phyloP scores from a whole-genome alignment of 2,797 vertebrate genomes.

The Centropyge bicolor region DNA sequence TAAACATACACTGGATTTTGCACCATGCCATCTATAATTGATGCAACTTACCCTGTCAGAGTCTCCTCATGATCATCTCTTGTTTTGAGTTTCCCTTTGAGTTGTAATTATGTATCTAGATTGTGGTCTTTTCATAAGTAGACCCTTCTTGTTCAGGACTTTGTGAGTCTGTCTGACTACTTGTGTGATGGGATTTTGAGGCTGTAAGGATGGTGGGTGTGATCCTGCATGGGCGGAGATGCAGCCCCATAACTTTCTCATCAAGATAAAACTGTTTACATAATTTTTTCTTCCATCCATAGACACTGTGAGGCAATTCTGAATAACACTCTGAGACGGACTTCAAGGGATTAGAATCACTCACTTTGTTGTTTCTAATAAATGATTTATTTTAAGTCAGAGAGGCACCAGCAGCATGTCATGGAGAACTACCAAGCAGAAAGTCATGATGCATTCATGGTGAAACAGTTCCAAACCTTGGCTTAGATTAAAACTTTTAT shows the following conservation, averaged over 20 bases:
- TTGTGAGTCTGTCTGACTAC: constrained; percentile 29
- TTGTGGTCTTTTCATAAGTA: neutral
- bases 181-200: constrained; percentile 47
- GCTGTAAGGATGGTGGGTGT: constrained; percentile 63
- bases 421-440: too few species aligned
- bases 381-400: neutral
- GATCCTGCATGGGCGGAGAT: constrained; percentile 67
- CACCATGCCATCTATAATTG: neutral
- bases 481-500: too few species aligned
- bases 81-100: constrained; percentile 4
- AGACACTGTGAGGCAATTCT: constrained; percentile 1
- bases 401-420: neutral
- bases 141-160: neutral
- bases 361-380: neutral
- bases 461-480: too few species aligned
- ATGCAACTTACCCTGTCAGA: constrained; percentile 44
- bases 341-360: neutral
- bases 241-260: constrained; percentile 43
- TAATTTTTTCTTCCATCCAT: constrained; percentile 53
- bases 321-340: neutral
- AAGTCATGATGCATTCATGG: too few species aligned
- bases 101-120: neutral
- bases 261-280: constrained; percentile 70
- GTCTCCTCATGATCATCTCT: constrained; percentile 41
- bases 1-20: neutral